Evolutionary conservation across 2,113 vertebrate species (phyloP).

Genomic region (Actenoides hombroni): DNA sequence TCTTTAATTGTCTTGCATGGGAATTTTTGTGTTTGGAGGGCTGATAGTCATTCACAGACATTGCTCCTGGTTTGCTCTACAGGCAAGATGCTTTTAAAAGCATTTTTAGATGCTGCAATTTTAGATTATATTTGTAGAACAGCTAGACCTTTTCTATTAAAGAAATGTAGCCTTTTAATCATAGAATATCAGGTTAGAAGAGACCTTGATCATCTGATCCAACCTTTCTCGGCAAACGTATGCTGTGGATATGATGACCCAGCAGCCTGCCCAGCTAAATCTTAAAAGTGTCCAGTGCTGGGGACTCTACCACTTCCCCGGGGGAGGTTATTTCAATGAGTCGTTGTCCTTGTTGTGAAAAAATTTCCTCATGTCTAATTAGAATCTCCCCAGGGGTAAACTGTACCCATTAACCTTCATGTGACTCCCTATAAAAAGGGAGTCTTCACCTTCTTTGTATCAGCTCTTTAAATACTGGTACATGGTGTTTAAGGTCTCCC

Average conservation of each 20-base stretch:
- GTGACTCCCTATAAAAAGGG: not conserved
- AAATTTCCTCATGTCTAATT: not conserved
- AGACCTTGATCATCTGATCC: not conserved
- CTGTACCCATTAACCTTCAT: not conserved
- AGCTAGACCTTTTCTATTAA: not conserved
- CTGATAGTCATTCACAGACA: not conserved
- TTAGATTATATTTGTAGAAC: not conserved
- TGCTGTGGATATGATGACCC: not conserved
- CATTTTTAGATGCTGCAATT: not conserved
- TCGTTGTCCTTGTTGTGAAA: not conserved
- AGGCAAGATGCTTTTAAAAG: not conserved
- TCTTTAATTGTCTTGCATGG: not conserved
- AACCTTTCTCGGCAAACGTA: not conserved
- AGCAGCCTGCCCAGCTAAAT: not conserved
- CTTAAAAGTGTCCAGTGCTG: not conserved
- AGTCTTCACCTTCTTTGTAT: not conserved
- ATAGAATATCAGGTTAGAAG: not conserved
- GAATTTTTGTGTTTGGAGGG: not conserved
- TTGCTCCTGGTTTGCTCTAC: not conserved
- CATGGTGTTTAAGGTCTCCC: not conserved
- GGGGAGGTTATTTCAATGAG: not conserved
- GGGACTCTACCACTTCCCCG: not conserved
- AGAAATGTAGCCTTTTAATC: not conserved
- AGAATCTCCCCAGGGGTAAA: not conserved
- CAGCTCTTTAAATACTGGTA: not conserved